Evolutionary conservation across 2,888 invertebrate species (phyloP).

Genomic region (Euphydryas editha): DNA sequence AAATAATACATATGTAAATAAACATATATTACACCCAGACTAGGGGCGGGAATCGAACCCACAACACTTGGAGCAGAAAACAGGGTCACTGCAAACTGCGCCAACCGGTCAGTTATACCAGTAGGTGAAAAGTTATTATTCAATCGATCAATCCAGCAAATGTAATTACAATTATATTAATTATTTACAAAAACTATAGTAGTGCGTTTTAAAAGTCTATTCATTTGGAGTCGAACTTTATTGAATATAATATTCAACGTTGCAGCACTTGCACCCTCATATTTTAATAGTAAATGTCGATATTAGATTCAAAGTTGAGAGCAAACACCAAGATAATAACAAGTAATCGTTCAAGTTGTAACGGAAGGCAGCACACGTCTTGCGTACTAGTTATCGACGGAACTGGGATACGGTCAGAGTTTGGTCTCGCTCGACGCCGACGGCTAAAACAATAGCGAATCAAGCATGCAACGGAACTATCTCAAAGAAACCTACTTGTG

Average conservation of each 20-base stretch:
- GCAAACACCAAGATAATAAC: constrained; percentile 72
- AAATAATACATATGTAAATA: too few relatives aligned
- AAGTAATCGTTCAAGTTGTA: constrained; percentile 71
- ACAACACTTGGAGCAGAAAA: too few relatives aligned
- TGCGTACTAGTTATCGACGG: constrained; percentile 62
- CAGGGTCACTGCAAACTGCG: too few relatives aligned
- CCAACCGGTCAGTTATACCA: too few relatives aligned
- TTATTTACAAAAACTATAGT: background rate
- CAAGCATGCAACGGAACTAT: constrained; percentile 81
- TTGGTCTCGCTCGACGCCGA: constrained; percentile 65
- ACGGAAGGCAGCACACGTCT: constrained; percentile 62
- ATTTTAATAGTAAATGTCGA: constrained; percentile 45
- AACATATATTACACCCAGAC: too few relatives aligned
- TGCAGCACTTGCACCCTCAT: constrained; percentile 24
- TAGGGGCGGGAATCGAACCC: too few relatives aligned
- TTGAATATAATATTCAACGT: constrained; percentile 37
- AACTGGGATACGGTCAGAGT: constrained; percentile 65
- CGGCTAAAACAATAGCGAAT: constrained; percentile 79
- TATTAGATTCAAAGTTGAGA: constrained; percentile 67
- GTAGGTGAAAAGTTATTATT: too few relatives aligned
- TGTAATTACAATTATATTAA: background rate
- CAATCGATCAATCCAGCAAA: too few relatives aligned
- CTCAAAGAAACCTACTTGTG: constrained; percentile 78
- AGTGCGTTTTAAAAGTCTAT: background rate
- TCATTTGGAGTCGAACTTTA: background rate